Conservation (phyloP, 2,797 vertebrate species). For the Kryptolebias ocellatus region DNA sequence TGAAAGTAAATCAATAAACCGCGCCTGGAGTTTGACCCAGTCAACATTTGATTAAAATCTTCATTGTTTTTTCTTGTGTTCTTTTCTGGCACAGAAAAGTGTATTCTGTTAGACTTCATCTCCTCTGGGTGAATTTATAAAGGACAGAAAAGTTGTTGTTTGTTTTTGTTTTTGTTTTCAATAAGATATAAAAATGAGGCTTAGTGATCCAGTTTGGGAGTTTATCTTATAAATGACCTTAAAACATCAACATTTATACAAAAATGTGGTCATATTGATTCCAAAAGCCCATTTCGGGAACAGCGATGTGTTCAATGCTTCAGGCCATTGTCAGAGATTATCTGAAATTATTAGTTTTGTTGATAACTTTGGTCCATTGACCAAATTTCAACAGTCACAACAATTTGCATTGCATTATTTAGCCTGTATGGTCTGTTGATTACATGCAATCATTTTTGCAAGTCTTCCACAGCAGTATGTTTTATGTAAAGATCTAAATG, state of each 20-base stretch:
- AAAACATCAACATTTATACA: neutral
- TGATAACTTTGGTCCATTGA: neutral
- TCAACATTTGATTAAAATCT: conserved; percentile 25
- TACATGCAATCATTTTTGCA: neutral
- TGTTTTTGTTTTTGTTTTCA: conserved; percentile 1
- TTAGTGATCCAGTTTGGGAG: neutral
- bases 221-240: conserved; percentile 7
- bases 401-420: neutral
- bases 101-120: conserved; percentile 1
- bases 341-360: neutral
- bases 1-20: neutral
- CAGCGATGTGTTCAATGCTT: neutral
- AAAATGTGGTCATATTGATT: neutral
- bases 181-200: neutral
- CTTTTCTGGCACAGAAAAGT: neutral
- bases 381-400: neutral
- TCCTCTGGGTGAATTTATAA: neutral
- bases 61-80: conserved; percentile 1
- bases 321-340: neutral
- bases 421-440: neutral
- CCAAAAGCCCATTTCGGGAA: neutral
- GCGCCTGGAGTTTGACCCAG: neutral
- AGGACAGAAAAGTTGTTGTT: conserved; percentile 4
- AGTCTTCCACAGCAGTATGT: neutral
- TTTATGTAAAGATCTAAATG: no score